Evolutionary conservation across 2,113 vertebrate genomes (phyloP).

Genomic region (Acanthisitta chloris): DNA sequence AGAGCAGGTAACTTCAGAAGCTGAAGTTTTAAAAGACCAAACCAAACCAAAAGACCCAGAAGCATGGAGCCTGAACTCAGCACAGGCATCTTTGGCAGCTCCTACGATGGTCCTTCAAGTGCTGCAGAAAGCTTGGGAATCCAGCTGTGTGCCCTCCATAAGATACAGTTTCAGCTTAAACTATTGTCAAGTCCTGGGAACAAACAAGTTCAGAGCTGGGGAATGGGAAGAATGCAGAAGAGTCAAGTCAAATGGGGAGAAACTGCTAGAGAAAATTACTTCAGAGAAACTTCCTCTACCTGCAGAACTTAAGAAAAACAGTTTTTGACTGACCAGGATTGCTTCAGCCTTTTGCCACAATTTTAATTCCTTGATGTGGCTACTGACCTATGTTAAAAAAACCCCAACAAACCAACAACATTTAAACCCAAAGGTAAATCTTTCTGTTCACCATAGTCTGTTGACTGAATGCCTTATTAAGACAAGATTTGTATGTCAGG

Average conservation of each 20-base stretch:
- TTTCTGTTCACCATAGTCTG: background rate
- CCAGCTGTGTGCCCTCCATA: accelerated
- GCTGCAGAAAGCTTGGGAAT: background rate
- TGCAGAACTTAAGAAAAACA: background rate
- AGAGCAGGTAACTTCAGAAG: background rate
- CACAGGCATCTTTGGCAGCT: background rate
- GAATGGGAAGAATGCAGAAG: background rate
- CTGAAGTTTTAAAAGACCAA: background rate
- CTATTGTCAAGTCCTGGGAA: background rate
- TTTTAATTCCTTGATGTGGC: background rate
- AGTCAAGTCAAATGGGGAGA: background rate
- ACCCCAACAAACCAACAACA: too few species aligned
- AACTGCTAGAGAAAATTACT: background rate
- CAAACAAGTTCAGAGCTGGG: background rate
- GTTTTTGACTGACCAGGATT: background rate
- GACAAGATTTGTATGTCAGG: background rate
- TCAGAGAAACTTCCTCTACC: background rate
- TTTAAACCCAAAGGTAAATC: background rate
- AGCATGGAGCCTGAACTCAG: background rate
- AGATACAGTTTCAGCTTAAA: background rate
- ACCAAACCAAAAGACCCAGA: background rate
- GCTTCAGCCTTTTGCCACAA: background rate
- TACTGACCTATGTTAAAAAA: background rate
- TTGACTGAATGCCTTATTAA: background rate
- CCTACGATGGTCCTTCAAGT: background rate